These are phyloP conservation scores for Gymnorhina tibicen DNA, from an alignment of 2,113 vertebrate genomes.

Conservation along the genomic window DNA sequence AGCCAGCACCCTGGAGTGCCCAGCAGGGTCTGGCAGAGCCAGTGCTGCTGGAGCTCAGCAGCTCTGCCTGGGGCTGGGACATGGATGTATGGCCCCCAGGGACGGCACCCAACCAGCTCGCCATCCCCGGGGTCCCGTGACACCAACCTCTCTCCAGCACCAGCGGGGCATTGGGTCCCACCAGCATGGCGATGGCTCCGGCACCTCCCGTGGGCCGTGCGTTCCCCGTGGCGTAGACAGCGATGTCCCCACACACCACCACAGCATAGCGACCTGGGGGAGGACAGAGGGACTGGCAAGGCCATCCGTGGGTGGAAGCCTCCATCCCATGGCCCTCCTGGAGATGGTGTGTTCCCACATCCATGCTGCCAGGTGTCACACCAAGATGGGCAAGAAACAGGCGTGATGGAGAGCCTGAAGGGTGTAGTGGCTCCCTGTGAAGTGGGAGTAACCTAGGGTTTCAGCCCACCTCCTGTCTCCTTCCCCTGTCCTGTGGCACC, in stretches of 20 bases:
- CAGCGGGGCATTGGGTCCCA: conserved; percentile 75
- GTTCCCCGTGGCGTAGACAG: conserved; percentile 67
- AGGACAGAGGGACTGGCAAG: not conserved
- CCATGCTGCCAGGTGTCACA: accelerated
- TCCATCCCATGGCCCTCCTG: not conserved
- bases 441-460: not conserved
- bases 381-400: not conserved
- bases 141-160: conserved; percentile 75
- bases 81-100: accelerated
- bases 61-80: not conserved
- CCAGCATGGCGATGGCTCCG: conserved; percentile 77
- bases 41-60: not conserved
- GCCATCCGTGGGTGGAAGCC: accelerated
- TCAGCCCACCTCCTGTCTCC: not conserved
- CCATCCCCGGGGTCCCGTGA: accelerated
- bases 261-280: conserved; percentile 70
- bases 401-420: not conserved
- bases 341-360: not conserved
- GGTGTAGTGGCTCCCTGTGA: not conserved
- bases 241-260: conserved; percentile 79
- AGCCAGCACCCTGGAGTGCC: not conserved
- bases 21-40: not conserved
- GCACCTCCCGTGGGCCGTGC: conserved; percentile 73
- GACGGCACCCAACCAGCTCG: accelerated
- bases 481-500: not conserved